These are phyloP conservation scores for Falco cherrug DNA, from an alignment of 2,797 vertebrate species.

Conservation along the genomic window DNA sequence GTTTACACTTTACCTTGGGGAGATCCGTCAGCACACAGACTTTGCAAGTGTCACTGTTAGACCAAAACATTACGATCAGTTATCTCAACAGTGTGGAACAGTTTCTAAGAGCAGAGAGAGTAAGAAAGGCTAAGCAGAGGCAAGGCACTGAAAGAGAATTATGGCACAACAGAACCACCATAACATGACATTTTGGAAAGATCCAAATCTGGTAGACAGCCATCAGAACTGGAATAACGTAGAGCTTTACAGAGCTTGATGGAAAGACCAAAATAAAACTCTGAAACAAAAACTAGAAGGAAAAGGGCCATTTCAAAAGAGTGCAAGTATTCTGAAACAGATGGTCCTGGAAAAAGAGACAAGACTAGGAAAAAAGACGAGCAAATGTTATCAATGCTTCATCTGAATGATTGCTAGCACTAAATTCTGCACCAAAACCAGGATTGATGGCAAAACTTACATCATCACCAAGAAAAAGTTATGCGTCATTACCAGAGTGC, in stretches of 20 bases:
- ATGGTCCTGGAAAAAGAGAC: constrained; percentile 24
- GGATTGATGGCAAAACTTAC: constrained; percentile 7
- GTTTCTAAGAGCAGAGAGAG: background rate
- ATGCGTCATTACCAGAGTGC: background rate
- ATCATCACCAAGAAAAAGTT: background rate
- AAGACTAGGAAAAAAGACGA: constrained; percentile 2
- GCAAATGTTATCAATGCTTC: constrained; percentile 33
- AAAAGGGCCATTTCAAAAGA: background rate
- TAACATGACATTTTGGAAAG: background rate
- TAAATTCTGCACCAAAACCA: constrained; percentile 40
- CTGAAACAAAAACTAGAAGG: background rate
- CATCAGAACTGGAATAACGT: background rate
- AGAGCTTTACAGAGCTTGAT: background rate
- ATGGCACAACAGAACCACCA: background rate
- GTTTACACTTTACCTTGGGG: background rate
- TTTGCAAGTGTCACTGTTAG: background rate
- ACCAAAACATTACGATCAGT: background rate
- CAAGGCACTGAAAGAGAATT: background rate
- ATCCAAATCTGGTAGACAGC: background rate
- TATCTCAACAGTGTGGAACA: background rate
- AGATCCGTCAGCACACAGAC: background rate
- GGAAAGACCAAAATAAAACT: background rate
- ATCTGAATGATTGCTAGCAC: constrained; percentile 1
- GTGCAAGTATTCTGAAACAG: constrained; percentile 16
- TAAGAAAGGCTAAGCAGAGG: background rate